phyloP scores from a whole-genome alignment of 2,888 invertebrate species.

The Drosophila percnosoma region DNA sequence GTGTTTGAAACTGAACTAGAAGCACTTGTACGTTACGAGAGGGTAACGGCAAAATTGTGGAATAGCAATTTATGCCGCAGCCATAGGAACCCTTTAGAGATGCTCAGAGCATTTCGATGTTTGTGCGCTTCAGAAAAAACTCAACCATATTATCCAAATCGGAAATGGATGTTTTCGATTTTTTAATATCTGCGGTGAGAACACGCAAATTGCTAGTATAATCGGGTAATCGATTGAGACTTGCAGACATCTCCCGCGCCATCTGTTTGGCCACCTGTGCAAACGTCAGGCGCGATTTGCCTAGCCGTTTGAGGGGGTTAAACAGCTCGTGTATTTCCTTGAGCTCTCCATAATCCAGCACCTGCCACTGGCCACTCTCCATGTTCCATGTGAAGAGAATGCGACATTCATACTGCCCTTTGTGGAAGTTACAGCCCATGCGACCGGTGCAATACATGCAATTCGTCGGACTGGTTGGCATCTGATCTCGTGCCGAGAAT shows the following conservation, averaged over 20 bases:
- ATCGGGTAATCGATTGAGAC: conserved; percentile 76
- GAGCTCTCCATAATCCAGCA: conserved; percentile 84
- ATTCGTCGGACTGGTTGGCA: conserved; percentile 68
- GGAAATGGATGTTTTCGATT: conserved; percentile 82
- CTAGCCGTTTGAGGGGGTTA: conserved; percentile 69
- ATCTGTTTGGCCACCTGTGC: conserved; percentile 80
- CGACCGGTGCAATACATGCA: conserved; percentile 83
- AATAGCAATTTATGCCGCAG: neutral
- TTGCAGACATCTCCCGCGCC: conserved; percentile 80
- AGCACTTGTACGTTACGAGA: conserved; percentile 41
- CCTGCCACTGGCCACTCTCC: conserved; percentile 83
- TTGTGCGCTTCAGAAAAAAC: conserved; percentile 82
- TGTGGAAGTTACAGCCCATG: conserved; percentile 83
- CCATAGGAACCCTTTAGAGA: conserved; percentile 4
- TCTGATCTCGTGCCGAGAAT: conserved; percentile 84
- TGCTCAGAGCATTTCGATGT: conserved; percentile 42
- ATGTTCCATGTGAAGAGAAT: conserved; percentile 85
- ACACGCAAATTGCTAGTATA: conserved; percentile 82
- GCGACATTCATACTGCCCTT: conserved; percentile 84
- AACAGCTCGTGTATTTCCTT: conserved; percentile 76
- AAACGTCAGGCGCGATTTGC: conserved; percentile 71
- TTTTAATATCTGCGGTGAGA: conserved; percentile 83
- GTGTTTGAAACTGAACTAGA: conserved; percentile 73
- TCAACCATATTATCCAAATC: conserved; percentile 84
- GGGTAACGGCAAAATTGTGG: conserved; percentile 20